Evolutionary conservation across 2,797 vertebrate species (phyloP).

Genomic region (Gallinago stenura): DNA sequence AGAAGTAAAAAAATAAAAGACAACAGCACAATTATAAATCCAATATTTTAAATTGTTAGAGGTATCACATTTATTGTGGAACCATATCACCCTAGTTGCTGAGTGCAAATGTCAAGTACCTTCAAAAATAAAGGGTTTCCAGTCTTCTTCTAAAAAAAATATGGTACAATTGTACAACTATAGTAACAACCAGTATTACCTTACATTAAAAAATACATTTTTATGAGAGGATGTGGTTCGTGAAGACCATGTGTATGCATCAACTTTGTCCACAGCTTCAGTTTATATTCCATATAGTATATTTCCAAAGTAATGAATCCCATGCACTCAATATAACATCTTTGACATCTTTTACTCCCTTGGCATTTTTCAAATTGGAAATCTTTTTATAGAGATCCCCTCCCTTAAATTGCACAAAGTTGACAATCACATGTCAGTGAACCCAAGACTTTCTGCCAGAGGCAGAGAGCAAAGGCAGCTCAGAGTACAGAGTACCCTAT

Average conservation of each 20-base stretch:
- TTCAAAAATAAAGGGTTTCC: neutral
- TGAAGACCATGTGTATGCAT: neutral
- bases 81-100: neutral
- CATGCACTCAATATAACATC: neutral
- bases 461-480: neutral
- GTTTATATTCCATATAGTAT: neutral
- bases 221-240: neutral
- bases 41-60: neutral
- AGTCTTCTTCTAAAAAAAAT: neutral
- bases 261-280: neutral
- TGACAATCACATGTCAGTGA: neutral
- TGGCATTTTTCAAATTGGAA: constrained; percentile 9
- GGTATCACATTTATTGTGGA: neutral
- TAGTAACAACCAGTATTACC: neutral
- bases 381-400: neutral
- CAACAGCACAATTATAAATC: neutral
- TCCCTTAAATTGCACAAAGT: neutral
- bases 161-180: neutral
- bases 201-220: neutral
- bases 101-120: neutral
- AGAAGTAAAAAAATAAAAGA: neutral
- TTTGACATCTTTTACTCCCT: neutral
- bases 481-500: neutral
- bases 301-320: neutral
- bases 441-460: neutral